A percentile compares a stretch with the other conserved stretches of the same genome.
phyloP scores from a whole-genome alignment of 1,140 invertebrate genomes.

The Holotrichia oblita region DNA sequence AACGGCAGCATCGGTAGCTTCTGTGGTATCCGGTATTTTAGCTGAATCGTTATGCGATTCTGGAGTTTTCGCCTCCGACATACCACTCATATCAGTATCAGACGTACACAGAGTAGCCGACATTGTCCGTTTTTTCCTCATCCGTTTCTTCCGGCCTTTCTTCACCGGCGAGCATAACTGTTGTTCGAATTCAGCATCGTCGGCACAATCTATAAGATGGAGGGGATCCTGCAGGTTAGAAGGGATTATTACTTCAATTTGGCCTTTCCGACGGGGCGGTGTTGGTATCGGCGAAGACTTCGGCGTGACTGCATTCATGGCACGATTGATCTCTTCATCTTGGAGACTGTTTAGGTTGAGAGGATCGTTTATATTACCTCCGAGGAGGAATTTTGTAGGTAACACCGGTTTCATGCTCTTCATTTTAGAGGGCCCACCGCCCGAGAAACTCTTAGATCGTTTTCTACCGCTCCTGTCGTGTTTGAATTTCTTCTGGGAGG shows the following conservation, averaged over 20 bases:
- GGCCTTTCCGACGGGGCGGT: slow-evolving; percentile 81
- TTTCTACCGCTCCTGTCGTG: slow-evolving; percentile 60
- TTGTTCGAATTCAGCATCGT: slow-evolving; percentile 82
- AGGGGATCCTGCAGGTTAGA: slow-evolving; percentile 92
- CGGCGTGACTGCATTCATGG: slow-evolving; percentile 88
- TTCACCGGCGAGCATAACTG: slow-evolving; percentile 73
- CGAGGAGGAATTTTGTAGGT: slow-evolving; percentile 92
- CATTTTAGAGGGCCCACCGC: slow-evolving; percentile 60
- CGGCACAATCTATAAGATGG: slow-evolving; percentile 83
- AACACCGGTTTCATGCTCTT: slow-evolving; percentile 80
- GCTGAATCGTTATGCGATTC: slow-evolving; percentile 56
- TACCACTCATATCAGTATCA: slow-evolving; percentile 51
- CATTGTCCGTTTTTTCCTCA: slow-evolving; percentile 66
- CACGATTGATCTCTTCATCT: slow-evolving; percentile 85
- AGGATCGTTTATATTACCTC: slow-evolving; percentile 95
- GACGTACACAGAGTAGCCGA: slow-evolving; percentile 66
- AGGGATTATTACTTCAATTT: slow-evolving; percentile 91
- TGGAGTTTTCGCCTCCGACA: slow-evolving; percentile 57
- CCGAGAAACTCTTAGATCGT: slow-evolving; percentile 65
- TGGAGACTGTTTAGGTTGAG: slow-evolving; percentile 93
- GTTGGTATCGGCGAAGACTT: slow-evolving; percentile 89
- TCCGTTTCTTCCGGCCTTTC: slow-evolving; percentile 67
- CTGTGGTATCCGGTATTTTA: slow-evolving; percentile 52
- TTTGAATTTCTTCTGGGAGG: slow-evolving; percentile 52
- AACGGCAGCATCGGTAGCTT: slow-evolving; percentile 20